Evolutionary conservation across 1,140 invertebrate genomes (phyloP).

Genomic region (Calliphora vicina): DNA sequence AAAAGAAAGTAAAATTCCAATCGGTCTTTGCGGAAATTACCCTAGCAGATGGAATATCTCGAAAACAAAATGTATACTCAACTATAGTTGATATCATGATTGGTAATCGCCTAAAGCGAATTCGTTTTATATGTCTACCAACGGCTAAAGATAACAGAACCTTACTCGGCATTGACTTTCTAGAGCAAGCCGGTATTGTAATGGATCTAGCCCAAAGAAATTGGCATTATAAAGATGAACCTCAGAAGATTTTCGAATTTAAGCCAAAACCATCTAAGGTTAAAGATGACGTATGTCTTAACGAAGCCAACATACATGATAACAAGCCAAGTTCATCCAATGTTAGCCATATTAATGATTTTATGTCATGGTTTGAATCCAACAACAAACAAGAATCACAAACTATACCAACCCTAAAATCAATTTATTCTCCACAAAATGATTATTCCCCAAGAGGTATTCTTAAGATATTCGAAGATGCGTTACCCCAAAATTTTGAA

Average conservation of each 20-base stretch:
- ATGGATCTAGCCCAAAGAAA: too few species aligned
- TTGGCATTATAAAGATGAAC: slow-evolving; percentile 24
- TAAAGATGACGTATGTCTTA: background rate
- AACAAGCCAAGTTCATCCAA: background rate
- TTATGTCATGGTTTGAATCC: background rate
- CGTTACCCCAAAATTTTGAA: background rate
- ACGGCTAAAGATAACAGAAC: slow-evolving; percentile 22
- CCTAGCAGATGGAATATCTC: background rate
- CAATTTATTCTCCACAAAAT: background rate
- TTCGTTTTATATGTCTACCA: background rate
- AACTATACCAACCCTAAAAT: background rate
- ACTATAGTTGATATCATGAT: background rate
- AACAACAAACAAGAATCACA: background rate
- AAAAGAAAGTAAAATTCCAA: background rate
- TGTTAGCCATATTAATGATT: background rate
- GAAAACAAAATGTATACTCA: background rate
- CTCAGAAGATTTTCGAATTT: slow-evolving; percentile 4
- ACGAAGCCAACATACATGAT: background rate
- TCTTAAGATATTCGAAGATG: background rate
- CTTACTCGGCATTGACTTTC: slow-evolving; percentile 18
- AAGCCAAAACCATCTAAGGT: background rate
- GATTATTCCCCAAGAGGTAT: background rate
- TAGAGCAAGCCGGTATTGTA: slow-evolving; percentile 22
- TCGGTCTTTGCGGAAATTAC: slow-evolving; percentile 12
- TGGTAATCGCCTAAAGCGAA: background rate